These are phyloP conservation scores for Dicranocentrus wangi DNA, from an alignment of 2,888 invertebrate genomes.

Conservation along the genomic window DNA sequence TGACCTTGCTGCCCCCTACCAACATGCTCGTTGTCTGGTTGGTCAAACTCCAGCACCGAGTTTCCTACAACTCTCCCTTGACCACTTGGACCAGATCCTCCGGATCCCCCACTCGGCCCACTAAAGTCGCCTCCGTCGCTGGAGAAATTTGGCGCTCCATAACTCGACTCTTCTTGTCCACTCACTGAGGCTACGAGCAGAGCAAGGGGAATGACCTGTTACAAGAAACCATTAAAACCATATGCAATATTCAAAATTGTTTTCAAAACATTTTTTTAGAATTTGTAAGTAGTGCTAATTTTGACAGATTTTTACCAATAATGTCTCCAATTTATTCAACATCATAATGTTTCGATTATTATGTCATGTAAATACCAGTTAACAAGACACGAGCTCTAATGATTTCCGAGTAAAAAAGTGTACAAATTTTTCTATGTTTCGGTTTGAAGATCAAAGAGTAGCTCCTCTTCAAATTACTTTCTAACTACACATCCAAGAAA, in stretches of 20 bases:
- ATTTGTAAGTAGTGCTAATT: neutral
- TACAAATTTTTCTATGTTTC: neutral
- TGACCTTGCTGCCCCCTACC: neutral
- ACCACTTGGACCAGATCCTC: conserved; percentile 1
- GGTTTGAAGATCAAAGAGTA: neutral
- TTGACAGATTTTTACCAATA: conserved; percentile 12
- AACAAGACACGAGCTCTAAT: conserved; percentile 11
- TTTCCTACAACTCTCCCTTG: conserved; percentile 43
- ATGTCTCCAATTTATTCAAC: conserved; percentile 13
- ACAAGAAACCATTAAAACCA: conserved; percentile 15
- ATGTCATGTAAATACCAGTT: neutral
- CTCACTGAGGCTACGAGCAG: neutral
- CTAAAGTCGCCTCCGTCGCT: neutral
- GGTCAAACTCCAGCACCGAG: conserved; percentile 46
- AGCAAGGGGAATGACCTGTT: conserved; percentile 6
- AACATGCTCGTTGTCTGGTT: neutral
- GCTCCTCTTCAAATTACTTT: neutral
- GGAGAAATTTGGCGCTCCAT: conserved; percentile 26
- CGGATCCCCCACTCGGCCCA: neutral
- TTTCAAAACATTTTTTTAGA: neutral
- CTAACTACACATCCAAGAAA: neutral
- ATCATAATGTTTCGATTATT: neutral
- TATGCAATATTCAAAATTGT: neutral
- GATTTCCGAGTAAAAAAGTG: conserved; percentile 6
- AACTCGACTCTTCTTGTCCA: conserved; percentile 12